Evolutionary conservation across 2,113 vertebrate genomes (phyloP).

Genomic region (Alethe castanea): DNA sequence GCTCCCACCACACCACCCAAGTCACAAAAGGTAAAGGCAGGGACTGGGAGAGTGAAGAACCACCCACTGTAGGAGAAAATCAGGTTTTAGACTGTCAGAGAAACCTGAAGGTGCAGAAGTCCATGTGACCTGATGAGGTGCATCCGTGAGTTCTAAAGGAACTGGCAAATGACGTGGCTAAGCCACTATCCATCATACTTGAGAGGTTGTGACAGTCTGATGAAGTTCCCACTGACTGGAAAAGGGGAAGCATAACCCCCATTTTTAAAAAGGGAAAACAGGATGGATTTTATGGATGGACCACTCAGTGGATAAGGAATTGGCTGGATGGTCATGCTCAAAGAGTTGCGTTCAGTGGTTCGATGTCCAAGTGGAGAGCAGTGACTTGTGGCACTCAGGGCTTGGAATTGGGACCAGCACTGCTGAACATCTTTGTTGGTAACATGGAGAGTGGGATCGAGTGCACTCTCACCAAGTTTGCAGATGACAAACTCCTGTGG

Average conservation of each 20-base stretch:
- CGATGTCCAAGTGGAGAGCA: neutral
- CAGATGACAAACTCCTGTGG: neutral
- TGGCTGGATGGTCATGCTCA: neutral
- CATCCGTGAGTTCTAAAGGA: neutral
- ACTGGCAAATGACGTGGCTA: neutral
- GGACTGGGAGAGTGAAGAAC: neutral
- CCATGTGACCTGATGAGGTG: neutral
- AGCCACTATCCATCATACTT: neutral
- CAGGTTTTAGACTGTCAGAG: neutral
- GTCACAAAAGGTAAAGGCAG: neutral
- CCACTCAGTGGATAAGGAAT: neutral
- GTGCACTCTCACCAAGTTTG: neutral
- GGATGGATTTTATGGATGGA: neutral
- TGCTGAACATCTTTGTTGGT: neutral
- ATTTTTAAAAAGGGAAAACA: neutral
- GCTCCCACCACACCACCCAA: neutral
- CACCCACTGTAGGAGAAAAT: neutral
- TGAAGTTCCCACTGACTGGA: neutral
- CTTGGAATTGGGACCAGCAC: fast-evolving
- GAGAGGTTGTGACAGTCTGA: neutral
- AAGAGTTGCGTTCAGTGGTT: neutral
- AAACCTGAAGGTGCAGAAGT: neutral
- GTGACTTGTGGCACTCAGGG: neutral
- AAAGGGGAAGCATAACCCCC: neutral
- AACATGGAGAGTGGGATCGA: fast-evolving